Evolutionary conservation across 2,113 vertebrate species (phyloP), one percentile per base, ranked within the genome.

Genomic region (Aramus guarauna): DNA sequence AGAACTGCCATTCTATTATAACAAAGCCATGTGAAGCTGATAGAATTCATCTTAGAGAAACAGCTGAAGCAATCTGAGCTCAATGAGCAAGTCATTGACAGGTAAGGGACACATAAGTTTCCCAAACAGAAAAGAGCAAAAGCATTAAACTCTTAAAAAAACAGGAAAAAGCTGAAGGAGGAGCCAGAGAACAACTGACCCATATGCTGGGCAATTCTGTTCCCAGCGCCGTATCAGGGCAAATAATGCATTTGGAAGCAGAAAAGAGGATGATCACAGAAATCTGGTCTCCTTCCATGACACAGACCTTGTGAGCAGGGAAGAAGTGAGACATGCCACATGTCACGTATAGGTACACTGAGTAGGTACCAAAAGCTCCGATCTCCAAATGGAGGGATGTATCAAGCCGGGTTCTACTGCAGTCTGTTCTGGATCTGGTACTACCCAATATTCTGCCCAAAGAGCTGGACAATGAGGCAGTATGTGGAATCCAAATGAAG

Each of bases 301-400:
- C 43, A 48, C 22, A 39, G 43, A 10, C 43, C 43, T 34, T 21
- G 17, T 6, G n/a, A 12, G 43, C 53, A 34, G 53, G 66, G 34
- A 45, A 48, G n/a, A 59, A 59, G 53, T 5, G n/a, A 50, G 64
- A 37, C 29, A 32, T 16, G 79, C n/a, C 64, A 27, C 16, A 2
- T 15, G 6, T 11, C 64, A 13, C 8, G 34, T 5, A 21, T 5
- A 8, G 1, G 22, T 39, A 24, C 8, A 2, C n/a, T 2, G 29
- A 16, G 43, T 4, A 30, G 53, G 4, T 39, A 34, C 53, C 66
- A 37, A 47, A 23, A 81, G 41, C 60, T 30, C 19, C 50, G 3
- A 30, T 67, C 50, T 45, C 50, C 39, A 56, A 36, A 45, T 1
- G 20, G 39, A 67, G 39, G 15, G 39, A 19, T 18, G 9, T 5